Evolutionary conservation across 2,888 invertebrate genomes (phyloP).

Genomic region (Hypolimnas misippus): DNA sequence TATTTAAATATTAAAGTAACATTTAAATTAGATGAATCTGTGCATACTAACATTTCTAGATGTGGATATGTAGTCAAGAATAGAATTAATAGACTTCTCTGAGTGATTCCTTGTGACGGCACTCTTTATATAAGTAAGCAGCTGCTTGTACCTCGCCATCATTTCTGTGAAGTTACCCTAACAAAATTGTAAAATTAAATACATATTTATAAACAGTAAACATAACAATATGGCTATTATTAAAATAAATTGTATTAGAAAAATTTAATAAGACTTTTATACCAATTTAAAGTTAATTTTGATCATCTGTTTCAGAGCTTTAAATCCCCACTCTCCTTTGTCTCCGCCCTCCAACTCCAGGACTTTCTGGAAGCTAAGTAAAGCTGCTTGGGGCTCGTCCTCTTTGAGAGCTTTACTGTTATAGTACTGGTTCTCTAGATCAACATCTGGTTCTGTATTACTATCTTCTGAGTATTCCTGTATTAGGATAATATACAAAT

Average conservation of each 20-base stretch:
- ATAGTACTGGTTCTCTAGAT: slow-evolving; percentile 99
- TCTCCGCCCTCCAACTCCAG: slow-evolving; percentile 98
- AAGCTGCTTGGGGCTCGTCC: slow-evolving; percentile 95
- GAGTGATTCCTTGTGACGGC: slow-evolving; percentile 99
- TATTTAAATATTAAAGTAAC: background rate
- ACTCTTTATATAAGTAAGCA: slow-evolving; percentile 99
- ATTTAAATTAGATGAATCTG: background rate
- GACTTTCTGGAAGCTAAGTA: slow-evolving; percentile 97
- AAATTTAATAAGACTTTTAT: too few species aligned
- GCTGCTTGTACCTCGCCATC: slow-evolving; percentile 97
- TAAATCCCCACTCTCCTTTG: slow-evolving; percentile 99
- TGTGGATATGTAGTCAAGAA: slow-evolving; percentile 99
- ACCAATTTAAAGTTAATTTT: slow-evolving; percentile 99
- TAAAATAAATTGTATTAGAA: background rate
- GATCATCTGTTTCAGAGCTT: slow-evolving; percentile 99
- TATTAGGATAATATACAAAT: slow-evolving; percentile 6
- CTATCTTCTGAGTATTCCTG: slow-evolving; percentile 99
- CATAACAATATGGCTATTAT: background rate
- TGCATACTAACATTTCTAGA: slow-evolving; percentile 94
- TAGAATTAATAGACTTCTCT: slow-evolving; percentile 99
- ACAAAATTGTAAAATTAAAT: slow-evolving; percentile 44
- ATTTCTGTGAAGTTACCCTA: slow-evolving; percentile 97
- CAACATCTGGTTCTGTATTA: slow-evolving; percentile 99
- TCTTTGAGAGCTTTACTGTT: slow-evolving; percentile 99
- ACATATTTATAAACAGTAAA: background rate